phyloP scores from a whole-genome alignment of 2,888 invertebrate species.

The Dasysyrphus tricinctus region DNA sequence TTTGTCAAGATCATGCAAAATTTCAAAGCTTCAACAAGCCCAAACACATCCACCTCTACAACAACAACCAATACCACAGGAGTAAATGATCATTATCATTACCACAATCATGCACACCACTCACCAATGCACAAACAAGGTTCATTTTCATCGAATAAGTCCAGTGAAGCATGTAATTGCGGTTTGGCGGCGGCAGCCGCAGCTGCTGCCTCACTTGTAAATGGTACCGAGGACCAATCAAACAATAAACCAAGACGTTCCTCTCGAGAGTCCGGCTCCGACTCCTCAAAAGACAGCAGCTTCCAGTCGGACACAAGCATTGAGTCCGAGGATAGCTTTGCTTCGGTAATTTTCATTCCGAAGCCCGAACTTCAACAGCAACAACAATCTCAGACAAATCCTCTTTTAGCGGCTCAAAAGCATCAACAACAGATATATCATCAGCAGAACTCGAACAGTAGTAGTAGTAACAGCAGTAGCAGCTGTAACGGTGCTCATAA shows the following conservation, averaged over 20 bases:
- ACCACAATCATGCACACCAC: slow-evolving; percentile 72
- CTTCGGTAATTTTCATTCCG: slow-evolving; percentile 95
- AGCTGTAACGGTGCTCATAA: slow-evolving; percentile 79
- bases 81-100: slow-evolving; percentile 56
- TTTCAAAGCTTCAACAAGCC: slow-evolving; percentile 86
- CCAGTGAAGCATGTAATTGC: slow-evolving; percentile 71
- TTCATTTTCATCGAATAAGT: slow-evolving; percentile 54
- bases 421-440: slow-evolving; percentile 76
- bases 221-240: slow-evolving; percentile 79
- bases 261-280: slow-evolving; percentile 94
- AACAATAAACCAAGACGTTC: slow-evolving; percentile 87
- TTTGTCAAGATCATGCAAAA: slow-evolving; percentile 94
- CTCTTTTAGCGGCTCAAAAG: slow-evolving; percentile 66
- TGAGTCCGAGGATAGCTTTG: slow-evolving; percentile 96
- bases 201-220: slow-evolving; percentile 77
- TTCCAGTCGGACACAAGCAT: slow-evolving; percentile 97
- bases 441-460: slow-evolving; percentile 81
- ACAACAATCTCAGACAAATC: slow-evolving; percentile 80
- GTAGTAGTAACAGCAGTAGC: slow-evolving; percentile 82
- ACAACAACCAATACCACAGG: slow-evolving; percentile 78
- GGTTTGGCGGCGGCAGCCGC: slow-evolving; percentile 77
- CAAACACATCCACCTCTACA: slow-evolving; percentile 79
- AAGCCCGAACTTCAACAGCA: slow-evolving; percentile 87
- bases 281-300: slow-evolving; percentile 94
- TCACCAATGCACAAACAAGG: slow-evolving; percentile 76